These are phyloP conservation scores for Baryphthengus martii DNA, from an alignment of 2,113 vertebrate species.

Conservation along the genomic window DNA sequence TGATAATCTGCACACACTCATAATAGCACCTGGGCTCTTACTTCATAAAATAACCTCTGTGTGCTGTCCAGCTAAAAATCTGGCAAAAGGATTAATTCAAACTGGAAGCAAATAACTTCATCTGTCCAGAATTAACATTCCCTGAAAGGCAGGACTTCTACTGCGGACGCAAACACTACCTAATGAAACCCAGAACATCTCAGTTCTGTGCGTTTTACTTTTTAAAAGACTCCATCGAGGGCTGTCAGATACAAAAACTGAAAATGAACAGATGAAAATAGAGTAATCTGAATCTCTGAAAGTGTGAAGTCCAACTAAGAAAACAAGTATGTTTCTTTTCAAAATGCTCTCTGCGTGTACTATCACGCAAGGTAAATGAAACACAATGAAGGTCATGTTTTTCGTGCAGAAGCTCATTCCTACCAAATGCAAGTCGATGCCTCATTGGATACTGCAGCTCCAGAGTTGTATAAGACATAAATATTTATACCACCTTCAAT, in stretches of 20 bases:
- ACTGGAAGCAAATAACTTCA: constrained; percentile 16
- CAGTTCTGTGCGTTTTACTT: neutral
- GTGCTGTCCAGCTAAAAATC: constrained; percentile 23
- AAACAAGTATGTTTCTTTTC: neutral
- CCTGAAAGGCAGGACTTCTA: neutral
- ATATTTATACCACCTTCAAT: too few relatives aligned
- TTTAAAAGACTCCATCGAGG: neutral
- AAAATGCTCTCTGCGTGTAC: neutral
- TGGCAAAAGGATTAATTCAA: constrained; percentile 14
- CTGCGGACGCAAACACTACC: neutral
- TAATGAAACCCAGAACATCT: neutral
- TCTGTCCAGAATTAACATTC: neutral
- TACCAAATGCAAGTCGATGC: neutral
- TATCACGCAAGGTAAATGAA: neutral
- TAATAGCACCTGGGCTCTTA: constrained; percentile 52
- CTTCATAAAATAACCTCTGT: constrained; percentile 38
- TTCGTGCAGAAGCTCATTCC: neutral
- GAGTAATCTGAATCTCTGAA: neutral
- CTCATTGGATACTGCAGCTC: neutral
- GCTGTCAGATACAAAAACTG: neutral
- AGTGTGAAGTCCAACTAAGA: neutral
- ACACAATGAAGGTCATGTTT: neutral
- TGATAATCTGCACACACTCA: neutral
- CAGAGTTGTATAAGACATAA: too few relatives aligned
- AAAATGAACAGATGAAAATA: neutral